These are phyloP conservation scores for Aphidius colemani DNA, from an alignment of 2,888 invertebrate species.

Conservation along the genomic window DNA sequence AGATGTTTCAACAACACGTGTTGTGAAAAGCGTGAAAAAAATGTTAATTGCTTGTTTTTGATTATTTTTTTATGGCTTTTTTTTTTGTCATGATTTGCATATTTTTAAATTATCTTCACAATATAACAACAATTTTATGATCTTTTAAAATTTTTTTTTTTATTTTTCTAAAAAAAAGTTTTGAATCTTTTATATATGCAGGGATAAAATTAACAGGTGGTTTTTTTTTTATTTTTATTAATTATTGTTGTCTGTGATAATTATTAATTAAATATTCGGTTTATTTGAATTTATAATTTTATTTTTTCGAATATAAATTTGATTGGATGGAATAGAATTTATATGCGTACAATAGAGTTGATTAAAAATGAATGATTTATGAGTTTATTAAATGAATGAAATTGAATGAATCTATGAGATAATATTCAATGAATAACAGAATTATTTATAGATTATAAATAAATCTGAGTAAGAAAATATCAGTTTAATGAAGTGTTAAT, in stretches of 20 bases:
- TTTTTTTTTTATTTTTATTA: neutral
- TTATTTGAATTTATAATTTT: neutral
- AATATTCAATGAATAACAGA: no score
- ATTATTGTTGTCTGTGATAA: neutral
- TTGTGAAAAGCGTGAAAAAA: slow-evolving; percentile 28
- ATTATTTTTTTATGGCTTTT: slow-evolving; percentile 18
- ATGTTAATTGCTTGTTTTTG: slow-evolving; percentile 15
- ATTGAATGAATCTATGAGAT: no score
- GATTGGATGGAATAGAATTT: no score
- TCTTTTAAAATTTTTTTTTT: neutral
- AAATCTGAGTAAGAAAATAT: neutral
- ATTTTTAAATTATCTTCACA: neutral
- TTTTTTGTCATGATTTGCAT: neutral
- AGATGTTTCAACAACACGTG: slow-evolving; percentile 20
- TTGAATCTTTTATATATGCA: no score
- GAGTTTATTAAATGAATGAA: no score
- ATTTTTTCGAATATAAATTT: slow-evolving; percentile 1
- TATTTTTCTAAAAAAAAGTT: neutral
- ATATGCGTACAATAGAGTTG: no score
- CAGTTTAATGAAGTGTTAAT: slow-evolving; percentile 17
- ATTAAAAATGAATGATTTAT: no score
- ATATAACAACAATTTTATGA: neutral
- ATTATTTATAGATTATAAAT: neutral
- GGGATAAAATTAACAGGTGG: no score
- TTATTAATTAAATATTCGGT: neutral